Conservation (phyloP, 2,113 vertebrate species). For the Sylvilagus bachmani region DNA sequence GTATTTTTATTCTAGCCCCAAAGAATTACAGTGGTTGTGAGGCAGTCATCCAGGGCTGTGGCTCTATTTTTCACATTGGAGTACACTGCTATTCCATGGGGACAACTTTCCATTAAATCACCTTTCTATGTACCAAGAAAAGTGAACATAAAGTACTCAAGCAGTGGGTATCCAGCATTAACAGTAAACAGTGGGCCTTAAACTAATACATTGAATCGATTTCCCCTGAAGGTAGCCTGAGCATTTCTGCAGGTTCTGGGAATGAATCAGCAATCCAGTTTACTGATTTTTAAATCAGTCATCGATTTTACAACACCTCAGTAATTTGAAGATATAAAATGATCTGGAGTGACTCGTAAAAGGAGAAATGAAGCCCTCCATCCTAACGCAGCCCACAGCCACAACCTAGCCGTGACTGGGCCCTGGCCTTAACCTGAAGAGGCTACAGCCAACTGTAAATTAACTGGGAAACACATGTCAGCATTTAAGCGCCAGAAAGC, state of each 20-base stretch:
- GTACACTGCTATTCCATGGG: background rate
- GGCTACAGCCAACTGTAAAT: background rate
- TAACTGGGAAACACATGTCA: constrained; percentile 52
- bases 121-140: background rate
- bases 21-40: background rate
- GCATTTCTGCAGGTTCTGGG: constrained; percentile 39
- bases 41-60: background rate
- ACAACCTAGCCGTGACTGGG: background rate
- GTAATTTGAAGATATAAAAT: constrained; percentile 32
- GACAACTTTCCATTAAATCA: background rate
- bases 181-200: background rate
- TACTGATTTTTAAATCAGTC: background rate
- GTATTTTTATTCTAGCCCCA: background rate
- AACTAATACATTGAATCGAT: constrained; percentile 48
- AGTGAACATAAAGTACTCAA: constrained; percentile 4
- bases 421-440: constrained; percentile 24
- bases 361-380: constrained; percentile 12
- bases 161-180: background rate
- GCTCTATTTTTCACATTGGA: background rate
- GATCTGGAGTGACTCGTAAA: background rate
- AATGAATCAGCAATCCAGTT: background rate
- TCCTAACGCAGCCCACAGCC: background rate
- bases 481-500: background rate
- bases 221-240: constrained; percentile 33
- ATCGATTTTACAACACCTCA: background rate